Evolutionary conservation across 1,140 invertebrate species (phyloP), one percentile per base, ranked within the genome.

Genomic region (Brachionus manjavacas): DNA sequence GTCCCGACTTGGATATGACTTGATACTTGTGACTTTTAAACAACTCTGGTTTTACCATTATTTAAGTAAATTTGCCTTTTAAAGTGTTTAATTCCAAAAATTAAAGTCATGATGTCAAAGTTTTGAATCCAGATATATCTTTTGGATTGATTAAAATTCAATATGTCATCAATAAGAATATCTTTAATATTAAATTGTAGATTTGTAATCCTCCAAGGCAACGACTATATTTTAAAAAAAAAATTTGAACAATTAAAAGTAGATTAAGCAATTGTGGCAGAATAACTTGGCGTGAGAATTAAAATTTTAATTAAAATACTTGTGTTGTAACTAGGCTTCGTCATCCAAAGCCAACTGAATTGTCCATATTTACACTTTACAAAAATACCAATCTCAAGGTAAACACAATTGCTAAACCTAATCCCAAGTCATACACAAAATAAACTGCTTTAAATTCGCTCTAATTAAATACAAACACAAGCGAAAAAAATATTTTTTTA

Each of bases 401-500:
- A 68, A 68, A 68, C 31, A 68, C 31, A 68, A 39, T 31, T 31
- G 14, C 31, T 68, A 60, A 60, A 35, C 25, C n/a, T 68, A 68
- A 68, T 68, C 66, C 31, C 66, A 31, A 68, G 66, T 68, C 66
- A 68, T 39, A 68, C 66, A 39, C 52, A 68, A 68, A 35, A 68
- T 31, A 31, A 68, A 68, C 66, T n/a, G 31, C 66, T 31, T 31
- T 39, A 68, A 31, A 68, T 31, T 39, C 66, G 14, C 66, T 68
- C 25, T 68, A 68, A 68, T 68, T 68, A 68, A 68, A 68, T 68
- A 68, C 66, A 68, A 68, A 68, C 31, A 68, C 11, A 68, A 35
- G 1, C 4, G 31, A 31, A 68, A 68, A 68, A 31, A 31, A 31
- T 11, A 7, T n/a, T 14, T 25, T 35, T 28, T 8, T 12, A 35